Conservation (phyloP, 2,113 vertebrate genomes). For the Naja naja region DNA sequence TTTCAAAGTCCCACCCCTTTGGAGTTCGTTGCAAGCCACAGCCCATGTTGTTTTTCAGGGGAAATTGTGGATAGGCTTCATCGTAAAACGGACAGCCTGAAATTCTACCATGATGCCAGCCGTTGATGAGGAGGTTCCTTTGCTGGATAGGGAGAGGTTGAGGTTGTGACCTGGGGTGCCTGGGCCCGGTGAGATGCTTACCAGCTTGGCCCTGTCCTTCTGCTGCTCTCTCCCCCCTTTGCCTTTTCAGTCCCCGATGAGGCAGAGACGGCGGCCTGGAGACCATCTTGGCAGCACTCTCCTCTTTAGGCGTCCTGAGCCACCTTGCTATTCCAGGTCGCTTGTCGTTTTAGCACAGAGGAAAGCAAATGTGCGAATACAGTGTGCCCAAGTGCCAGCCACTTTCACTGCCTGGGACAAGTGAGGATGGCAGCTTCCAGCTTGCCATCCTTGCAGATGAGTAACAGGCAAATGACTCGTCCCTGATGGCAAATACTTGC, state of each 20-base stretch:
- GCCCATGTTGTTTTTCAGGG: neutral
- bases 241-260: fast-evolving
- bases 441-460: constrained; percentile 72
- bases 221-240: fast-evolving
- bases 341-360: constrained; percentile 59
- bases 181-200: neutral
- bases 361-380: constrained; percentile 50
- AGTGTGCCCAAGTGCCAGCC: constrained; percentile 54
- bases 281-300: neutral
- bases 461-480: constrained; percentile 74
- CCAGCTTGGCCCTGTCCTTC: fast-evolving
- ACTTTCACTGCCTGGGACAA: constrained; percentile 61
- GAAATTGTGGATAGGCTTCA: neutral
- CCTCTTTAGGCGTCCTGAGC: fast-evolving
- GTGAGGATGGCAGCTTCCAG: constrained; percentile 75
- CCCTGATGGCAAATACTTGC: constrained; percentile 70
- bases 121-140: neutral
- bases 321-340: constrained; percentile 27
- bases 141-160: constrained; percentile 9
- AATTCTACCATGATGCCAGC: neutral
- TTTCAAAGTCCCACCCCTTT: neutral
- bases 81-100: neutral
- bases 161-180: no score
- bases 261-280: neutral
- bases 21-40: neutral